Percentiles rank a stretch among this genome's conserved stretches.
Evolutionary conservation across 2,888 invertebrate genomes (phyloP).

Genomic region (Notodonta ziczac): DNA sequence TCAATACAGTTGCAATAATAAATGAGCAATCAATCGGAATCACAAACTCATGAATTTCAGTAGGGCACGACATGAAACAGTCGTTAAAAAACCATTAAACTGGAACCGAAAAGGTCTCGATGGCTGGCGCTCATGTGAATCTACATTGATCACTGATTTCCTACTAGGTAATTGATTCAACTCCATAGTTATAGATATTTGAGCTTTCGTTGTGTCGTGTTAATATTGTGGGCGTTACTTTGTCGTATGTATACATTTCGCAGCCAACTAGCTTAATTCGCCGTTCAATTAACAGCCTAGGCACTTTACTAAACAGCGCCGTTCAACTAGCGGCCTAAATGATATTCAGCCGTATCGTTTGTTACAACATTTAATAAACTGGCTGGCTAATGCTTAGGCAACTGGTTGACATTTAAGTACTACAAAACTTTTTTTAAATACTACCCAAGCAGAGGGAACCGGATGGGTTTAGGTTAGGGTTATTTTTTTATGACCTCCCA

Average conservation of each 20-base stretch:
- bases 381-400: too few species aligned
- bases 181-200: neutral
- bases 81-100: constrained; percentile 53
- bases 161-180: constrained; percentile 2
- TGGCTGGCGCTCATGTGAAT: neutral
- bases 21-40: constrained; percentile 19
- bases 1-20: constrained; percentile 7
- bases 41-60: constrained; percentile 16
- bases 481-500: too few species aligned
- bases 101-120: constrained; percentile 18
- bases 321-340: too few species aligned
- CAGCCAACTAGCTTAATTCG: too few species aligned
- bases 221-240: neutral
- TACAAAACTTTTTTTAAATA: too few species aligned
- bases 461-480: too few species aligned
- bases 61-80: constrained; percentile 15
- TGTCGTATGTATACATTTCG: neutral
- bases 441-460: too few species aligned
- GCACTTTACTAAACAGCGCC: too few species aligned
- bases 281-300: too few species aligned
- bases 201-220: neutral
- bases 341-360: too few species aligned
- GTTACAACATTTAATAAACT: too few species aligned
- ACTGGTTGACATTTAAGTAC: too few species aligned
- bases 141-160: neutral